A percentile compares a stretch with the other conserved stretches of the same genome.
Evolutionary conservation across 1,140 invertebrate species (phyloP).

Genomic region (Micrasema longulum): DNA sequence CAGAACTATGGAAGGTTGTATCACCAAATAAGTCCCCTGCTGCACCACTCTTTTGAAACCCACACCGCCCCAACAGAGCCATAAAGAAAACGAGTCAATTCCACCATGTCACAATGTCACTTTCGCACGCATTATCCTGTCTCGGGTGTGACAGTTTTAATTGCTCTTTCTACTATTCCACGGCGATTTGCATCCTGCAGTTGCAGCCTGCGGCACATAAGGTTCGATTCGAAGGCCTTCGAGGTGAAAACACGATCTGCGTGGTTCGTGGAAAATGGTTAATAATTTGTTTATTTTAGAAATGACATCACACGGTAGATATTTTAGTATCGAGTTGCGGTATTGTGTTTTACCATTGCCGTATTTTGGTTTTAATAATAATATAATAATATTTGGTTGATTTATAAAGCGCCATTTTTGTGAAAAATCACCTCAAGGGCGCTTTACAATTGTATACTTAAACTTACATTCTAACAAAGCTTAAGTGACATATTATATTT

Average conservation of each 20-base stretch:
- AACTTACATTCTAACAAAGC: too few species aligned
- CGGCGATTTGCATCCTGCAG: not conserved
- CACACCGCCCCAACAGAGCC: not conserved
- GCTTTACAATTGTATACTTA: too few species aligned
- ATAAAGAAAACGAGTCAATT: not conserved
- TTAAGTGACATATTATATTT: too few species aligned
- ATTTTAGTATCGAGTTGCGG: too few species aligned
- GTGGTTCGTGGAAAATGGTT: not conserved
- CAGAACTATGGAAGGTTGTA: slow-evolving; percentile 17
- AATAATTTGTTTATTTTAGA: slow-evolving; percentile 17
- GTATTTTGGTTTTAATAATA: too few species aligned
- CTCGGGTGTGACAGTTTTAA: too few species aligned
- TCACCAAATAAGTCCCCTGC: slow-evolving; percentile 24
- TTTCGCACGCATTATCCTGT: not conserved
- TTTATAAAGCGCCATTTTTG: too few species aligned
- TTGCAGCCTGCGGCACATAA: not conserved
- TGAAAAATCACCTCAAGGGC: too few species aligned
- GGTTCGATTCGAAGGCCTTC: slow-evolving; percentile 14
- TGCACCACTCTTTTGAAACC: not conserved
- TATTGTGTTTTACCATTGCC: too few species aligned
- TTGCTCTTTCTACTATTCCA: not conserved
- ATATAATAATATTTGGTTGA: too few species aligned
- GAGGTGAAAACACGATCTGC: not conserved
- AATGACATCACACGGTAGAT: slow-evolving; percentile 15
- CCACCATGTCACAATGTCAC: slow-evolving; percentile 1